Evolutionary conservation across 2,113 vertebrate genomes (phyloP).

Genomic region (Paralichthys olivaceus): DNA sequence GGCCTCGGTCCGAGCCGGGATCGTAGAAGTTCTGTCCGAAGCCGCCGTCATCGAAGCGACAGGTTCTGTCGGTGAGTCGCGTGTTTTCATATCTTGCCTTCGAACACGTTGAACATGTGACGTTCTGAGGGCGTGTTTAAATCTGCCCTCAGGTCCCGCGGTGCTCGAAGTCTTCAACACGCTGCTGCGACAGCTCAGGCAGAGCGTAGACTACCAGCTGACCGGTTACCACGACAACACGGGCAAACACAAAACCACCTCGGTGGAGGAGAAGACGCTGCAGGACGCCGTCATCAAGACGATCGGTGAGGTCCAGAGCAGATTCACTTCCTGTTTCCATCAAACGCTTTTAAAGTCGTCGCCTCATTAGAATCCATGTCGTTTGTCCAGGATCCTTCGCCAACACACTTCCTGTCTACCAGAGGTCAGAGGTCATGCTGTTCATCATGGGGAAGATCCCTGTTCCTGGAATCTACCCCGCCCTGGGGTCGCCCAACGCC

Average conservation of each 20-base stretch:
- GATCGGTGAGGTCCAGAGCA: constrained; percentile 78
- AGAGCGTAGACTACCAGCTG: constrained; percentile 92
- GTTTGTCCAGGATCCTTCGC: constrained; percentile 87
- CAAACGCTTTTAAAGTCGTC: neutral
- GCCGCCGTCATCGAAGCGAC: constrained; percentile 89
- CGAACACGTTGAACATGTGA: neutral
- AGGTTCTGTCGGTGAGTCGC: constrained; percentile 87
- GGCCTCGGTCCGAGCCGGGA: constrained; percentile 87
- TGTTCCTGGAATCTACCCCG: constrained; percentile 87
- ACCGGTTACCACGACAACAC: constrained; percentile 87
- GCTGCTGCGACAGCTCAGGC: constrained; percentile 88
- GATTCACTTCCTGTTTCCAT: neutral
- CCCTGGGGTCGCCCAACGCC: constrained; percentile 82
- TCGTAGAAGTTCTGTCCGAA: constrained; percentile 91
- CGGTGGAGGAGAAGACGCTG: constrained; percentile 87
- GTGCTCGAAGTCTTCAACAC: constrained; percentile 95
- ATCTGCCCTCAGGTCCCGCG: constrained; percentile 84
- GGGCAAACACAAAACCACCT: constrained; percentile 72
- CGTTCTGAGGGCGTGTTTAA: neutral
- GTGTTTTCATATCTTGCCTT: neutral
- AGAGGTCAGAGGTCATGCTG: constrained; percentile 94
- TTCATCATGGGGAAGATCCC: constrained; percentile 97
- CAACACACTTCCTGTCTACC: constrained; percentile 90
- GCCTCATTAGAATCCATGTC: neutral
- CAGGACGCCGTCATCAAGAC: constrained; percentile 92